Base-by-base conservation (phyloP, 1,140 invertebrate genomes). In the Neotoxoptera formosana region DNA sequence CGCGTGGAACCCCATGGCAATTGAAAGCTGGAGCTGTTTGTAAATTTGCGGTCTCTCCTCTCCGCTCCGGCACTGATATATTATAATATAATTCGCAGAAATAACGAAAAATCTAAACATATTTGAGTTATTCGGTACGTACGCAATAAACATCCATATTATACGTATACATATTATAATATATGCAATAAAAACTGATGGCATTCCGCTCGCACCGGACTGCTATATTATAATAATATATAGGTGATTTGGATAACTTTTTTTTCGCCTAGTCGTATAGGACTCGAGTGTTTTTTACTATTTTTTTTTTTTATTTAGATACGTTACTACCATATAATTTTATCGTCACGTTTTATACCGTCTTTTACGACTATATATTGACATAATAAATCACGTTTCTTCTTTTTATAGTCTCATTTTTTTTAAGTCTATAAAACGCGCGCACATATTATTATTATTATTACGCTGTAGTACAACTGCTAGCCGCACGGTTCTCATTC, bases 331-430 rank as follows among this genome's bases (percentile, higher is more conserved):
- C 53, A 67, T 90, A 90, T 67, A 90, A 67, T 47, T 90, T 90
- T 90, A 90, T 90, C 56, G 56, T 45, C 56, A 90, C 89, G 89
- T 90, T 90, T 90, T 90, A 67, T 90, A 90, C 45, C 56, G 36
- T 90, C 53, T 23, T 90, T 90, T 90, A 90, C 41, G 89, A 90
- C 6, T 90, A 48, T 88, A n/a, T 67, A 90, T 67, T 67, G 89
- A 90, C 89, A 45, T 67, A 60, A 67, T 90, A 90, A 90, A 90
- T 90, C 89, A 60, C 56, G 36, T 90, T 67, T 21, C 1, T 67
- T 21, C 1, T 90, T 76, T 90, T 90, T 67, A 90, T 90, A 90
- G 89, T 90, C 89, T 90, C 53, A 60, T 90, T 90, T 90, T 90
- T 90, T 90, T 90, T 90, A 90, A 67, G 56, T 45, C 89, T 45